Conservation (phyloP, 2,888 invertebrate genomes). For the Rhamnusium bicolor region DNA sequence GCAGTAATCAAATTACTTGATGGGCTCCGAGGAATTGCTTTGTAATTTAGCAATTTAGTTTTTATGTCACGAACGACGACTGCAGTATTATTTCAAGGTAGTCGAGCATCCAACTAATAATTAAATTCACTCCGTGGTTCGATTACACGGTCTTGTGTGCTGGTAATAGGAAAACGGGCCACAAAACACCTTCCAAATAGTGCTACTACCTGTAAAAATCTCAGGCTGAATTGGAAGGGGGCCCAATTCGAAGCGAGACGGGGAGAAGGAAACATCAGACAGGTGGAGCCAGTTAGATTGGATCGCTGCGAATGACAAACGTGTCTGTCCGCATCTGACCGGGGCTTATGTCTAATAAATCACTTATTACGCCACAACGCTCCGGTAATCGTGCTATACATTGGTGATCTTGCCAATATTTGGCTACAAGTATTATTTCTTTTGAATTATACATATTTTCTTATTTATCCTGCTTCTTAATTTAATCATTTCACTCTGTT, state of each 20-base stretch:
- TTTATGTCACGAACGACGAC: constrained; percentile 55
- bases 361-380: constrained; percentile 45
- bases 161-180: constrained; percentile 47
- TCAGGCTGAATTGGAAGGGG: constrained; percentile 43
- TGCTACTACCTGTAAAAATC: constrained; percentile 45
- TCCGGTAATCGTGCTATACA: constrained; percentile 52
- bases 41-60: constrained; percentile 66
- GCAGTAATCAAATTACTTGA: constrained; percentile 63
- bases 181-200: constrained; percentile 41
- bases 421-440: not conserved
- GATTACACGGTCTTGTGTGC: constrained; percentile 47
- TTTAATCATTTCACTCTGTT: no score
- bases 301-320: constrained; percentile 49
- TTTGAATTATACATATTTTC: no score
- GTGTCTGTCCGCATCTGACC: constrained; percentile 43
- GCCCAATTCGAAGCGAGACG: constrained; percentile 22
- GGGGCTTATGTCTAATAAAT: constrained; percentile 50
- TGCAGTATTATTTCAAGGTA: constrained; percentile 49
- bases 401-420: constrained; percentile 51
- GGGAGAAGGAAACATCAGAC: constrained; percentile 37
- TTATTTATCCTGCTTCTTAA: no score
- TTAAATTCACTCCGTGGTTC: constrained; percentile 12
- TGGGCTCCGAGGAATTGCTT: constrained; percentile 61
- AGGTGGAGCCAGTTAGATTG: constrained; percentile 49
- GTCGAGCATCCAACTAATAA: constrained; percentile 41